Base-by-base conservation (phyloP, 2,888 invertebrate genomes). In the Hypselothyrea guttata region DNA sequence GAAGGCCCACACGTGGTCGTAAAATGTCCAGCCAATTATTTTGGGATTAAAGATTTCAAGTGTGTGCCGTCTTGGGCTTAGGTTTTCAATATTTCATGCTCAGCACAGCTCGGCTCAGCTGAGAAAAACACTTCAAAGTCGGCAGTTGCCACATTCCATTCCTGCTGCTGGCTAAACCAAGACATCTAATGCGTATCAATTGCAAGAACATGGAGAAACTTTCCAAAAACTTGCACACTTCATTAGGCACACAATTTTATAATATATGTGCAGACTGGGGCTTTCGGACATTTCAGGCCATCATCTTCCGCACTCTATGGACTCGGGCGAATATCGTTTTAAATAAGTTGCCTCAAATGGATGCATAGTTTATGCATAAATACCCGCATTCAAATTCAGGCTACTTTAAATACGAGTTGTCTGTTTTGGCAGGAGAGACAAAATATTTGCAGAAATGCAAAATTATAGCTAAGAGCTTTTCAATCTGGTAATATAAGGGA, bases 1-100 rank as follows among this genome's bases (percentile, higher is more conserved):
- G 22, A 34, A 16, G 47, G 28, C 38, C 46, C 63, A 54, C 42
- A 65, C 69, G 51, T 59, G 67, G 33, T 44, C 63, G 61, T 71
- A 69, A 74, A 71, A 71, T 64, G 65, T 55, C 48, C 51, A 57
- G 63, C 60, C 75, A 75, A 75, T 75, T 82, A 75, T 82, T 59
- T 74, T 51, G 40, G 75, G 71, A 71, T 74, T 71, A 71, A 74
- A 70, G 65, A 66, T 71, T 66, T 69, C 44, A 28, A 60, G 52
- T 51, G 16, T 18, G 13, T 16, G 18, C 22, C 8, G 40, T 27
- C 22, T 18, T 44, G 16, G 34, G 45, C 40, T 58, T 48, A 42
- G 59, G 15, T 48, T 51, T 55, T 71, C 60, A 69, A 71, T 67
- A 66, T 66, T 66, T 66, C 54, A 67, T 55, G 68, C 28, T 40